Base-by-base conservation (phyloP, 2,888 invertebrate genomes). In the Cerastis rubricosa region DNA sequence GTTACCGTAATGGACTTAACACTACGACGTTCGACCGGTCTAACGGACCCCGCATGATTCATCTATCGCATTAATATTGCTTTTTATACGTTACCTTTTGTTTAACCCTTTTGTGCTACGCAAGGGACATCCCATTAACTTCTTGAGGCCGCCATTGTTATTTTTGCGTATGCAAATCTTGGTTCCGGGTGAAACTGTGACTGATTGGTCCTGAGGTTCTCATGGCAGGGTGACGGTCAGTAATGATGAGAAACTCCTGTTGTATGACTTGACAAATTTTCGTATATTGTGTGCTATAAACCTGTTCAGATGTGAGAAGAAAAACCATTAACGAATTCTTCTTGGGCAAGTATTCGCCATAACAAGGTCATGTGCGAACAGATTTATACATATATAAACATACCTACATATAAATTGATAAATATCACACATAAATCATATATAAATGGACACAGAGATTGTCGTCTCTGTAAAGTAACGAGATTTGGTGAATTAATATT, bases 41-140 rank as follows among this genome's bases (percentile, higher is more conserved):
- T 93, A 95, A 96, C 95, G 93, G 94, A 93, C 94, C 92, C 79
- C 80, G 84, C 76, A 90, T 94, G 94, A 95, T 94, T 90, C 92
- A 95, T 95, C 92, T 92, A 92, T 89, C 89, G 89, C 92, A 95
- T 96, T 96, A 96, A 95, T 96, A 95, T 91, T 91, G 89, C 92
- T 95, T 95, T 95, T 94, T 94, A 92, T 91, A 85, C 89, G 80
- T 88, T 85, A 90, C 91, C 91, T 92, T 93, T 96, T 96, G 96
- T 96, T 94, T 96, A 95, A 94, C 93, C 95, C 96, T 93, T 93
- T 95, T 94, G 94, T 94, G 90, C 81, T 96, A 95, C 95, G 91
- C 94, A 93, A 90, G 93, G 92, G 89, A 89, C 89, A 92, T 92
- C 92, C 89, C 94, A 95, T 96, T 95, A 96, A 95, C 92, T 94